Percentiles rank a stretch among this genome's conserved stretches.
Evolutionary conservation across 1,140 invertebrate genomes (phyloP).

Genomic region (Bradysia coprophila): DNA sequence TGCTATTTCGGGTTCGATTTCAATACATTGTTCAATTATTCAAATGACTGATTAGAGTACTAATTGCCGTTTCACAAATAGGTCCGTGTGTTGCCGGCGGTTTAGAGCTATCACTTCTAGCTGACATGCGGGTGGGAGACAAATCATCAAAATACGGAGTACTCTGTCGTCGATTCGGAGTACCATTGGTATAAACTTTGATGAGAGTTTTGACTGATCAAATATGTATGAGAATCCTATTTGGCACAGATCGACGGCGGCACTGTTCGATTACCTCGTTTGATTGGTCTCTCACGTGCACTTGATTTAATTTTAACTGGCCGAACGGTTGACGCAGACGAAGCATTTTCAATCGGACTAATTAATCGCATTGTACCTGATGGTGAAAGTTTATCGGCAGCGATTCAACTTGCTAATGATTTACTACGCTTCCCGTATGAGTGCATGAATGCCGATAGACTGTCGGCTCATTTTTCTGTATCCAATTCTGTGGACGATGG

Average conservation of each 20-base stretch:
- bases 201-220: too few relatives aligned
- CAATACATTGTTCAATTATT: too few relatives aligned
- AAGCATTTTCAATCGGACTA: conserved; percentile 64
- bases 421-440: too few relatives aligned
- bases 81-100: conserved; percentile 81
- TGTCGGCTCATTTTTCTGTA: too few relatives aligned
- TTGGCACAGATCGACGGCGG: conserved; percentile 66
- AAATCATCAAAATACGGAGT: conserved; percentile 66
- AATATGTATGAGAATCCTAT: too few relatives aligned
- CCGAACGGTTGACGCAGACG: conserved; percentile 46
- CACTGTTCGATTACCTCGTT: conserved; percentile 52
- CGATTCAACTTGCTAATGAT: conserved; percentile 55
- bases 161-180: conserved; percentile 68
- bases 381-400: conserved; percentile 57
- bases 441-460: too few relatives aligned
- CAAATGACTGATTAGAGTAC: too few relatives aligned
- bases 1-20: too few relatives aligned
- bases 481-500: too few relatives aligned
- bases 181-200: too few relatives aligned
- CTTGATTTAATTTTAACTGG: conserved; percentile 79
- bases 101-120: conserved; percentile 75
- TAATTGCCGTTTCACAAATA: too few relatives aligned
- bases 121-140: conserved; percentile 76
- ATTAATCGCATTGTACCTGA: conserved; percentile 52
- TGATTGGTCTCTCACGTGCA: conserved; percentile 69